These are phyloP conservation scores for Eulemur rufifrons DNA, from an alignment of 2,113 vertebrate species.

Conservation along the genomic window DNA sequence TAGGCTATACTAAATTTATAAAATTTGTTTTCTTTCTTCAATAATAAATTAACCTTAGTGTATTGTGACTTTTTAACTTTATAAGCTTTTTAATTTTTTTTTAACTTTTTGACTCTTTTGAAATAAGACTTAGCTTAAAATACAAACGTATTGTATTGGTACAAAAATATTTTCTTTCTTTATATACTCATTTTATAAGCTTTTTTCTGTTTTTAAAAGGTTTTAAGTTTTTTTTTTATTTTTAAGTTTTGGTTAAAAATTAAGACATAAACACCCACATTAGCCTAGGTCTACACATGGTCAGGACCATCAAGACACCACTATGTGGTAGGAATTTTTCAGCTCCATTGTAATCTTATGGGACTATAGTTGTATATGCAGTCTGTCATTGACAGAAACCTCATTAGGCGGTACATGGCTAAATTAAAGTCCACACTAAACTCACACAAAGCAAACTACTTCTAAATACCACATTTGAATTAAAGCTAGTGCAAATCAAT, in stretches of 20 bases:
- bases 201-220: background rate
- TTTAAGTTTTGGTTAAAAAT: background rate
- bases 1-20: background rate
- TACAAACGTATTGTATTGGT: background rate
- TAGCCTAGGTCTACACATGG: background rate
- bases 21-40: background rate
- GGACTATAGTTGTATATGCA: background rate
- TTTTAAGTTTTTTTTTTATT: background rate
- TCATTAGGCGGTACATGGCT: background rate
- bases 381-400: background rate
- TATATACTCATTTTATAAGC: background rate
- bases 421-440: background rate
- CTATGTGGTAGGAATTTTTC: background rate
- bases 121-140: background rate
- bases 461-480: background rate
- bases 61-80: background rate
- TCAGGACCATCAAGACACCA: background rate
- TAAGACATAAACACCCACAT: background rate
- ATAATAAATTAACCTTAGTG: background rate
- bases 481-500: background rate
- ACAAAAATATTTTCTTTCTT: background rate
- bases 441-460: background rate
- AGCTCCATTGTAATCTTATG: background rate
- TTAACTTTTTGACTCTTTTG: background rate
- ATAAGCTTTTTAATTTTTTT: background rate